Evolutionary conservation across 2,888 invertebrate genomes (phyloP), one percentile per base, ranked within the genome.

Genomic region (Trissoscelio sp.): DNA sequence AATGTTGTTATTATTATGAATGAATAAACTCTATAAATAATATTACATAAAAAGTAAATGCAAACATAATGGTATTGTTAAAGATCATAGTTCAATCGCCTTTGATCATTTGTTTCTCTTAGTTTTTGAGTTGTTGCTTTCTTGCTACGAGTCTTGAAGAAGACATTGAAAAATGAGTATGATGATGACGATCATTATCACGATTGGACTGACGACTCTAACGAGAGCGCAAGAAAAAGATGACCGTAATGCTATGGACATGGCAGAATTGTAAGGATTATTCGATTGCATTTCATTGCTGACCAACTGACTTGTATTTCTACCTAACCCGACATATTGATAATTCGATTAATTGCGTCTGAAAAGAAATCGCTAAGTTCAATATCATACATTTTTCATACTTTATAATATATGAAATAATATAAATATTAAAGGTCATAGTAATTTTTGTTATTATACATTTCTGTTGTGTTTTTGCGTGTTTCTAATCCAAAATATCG

Each of bases 121-220:
- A n/a, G 48, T n/a, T 48, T n/a, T 28, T 28, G 44, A n/a, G 22
- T 39, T 22, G 62, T 34, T 18, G 67, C 81, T 67, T 69, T 70
- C 75, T 81, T 83, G 81, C 81, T 70, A 74, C 81, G 72, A 83
- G 81, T 77, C 70, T 53, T 62, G 77, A 81, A 77, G 81, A 78
- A 83, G 83, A 83, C 83, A 79, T 83, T 83, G 83, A 83, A 83
- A 83, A 83, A 83, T 83, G 83, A 83, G 81, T 74, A 83, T 24
- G 81, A 77, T 80, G 83, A 83, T 81, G 83, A 83, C 79, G 83
- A 83, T 83, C 81, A 83, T 83, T 83, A 83, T 83, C 83, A 69
- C 81, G 83, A 81, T 83, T 58, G 81, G 72, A 57, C 81, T 72
- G 81, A 83, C 81, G 79, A 81, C 79, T 81, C 79, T 83, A 77